A percentile compares a stretch with the other conserved stretches of the same genome.
Conservation (phyloP, 2,797 vertebrate genomes). For the Gymnothorax reevesii region DNA sequence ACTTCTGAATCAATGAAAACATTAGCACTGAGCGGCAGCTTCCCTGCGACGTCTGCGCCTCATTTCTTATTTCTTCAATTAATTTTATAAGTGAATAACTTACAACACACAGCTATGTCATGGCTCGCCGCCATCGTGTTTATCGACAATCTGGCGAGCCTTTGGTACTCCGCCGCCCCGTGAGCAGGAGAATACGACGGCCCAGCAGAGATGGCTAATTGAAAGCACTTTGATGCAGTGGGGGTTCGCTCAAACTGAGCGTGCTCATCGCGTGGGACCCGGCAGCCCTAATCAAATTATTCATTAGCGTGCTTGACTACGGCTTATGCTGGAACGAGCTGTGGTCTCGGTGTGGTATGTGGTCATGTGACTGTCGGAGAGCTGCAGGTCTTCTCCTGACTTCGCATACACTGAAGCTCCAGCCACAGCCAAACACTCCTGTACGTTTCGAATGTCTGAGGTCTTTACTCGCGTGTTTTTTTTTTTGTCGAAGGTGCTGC, state of each 20-base stretch:
- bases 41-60: not conserved
- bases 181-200: not conserved
- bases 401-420: not conserved
- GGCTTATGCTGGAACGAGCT: conserved; percentile 7
- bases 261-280: not conserved
- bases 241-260: not conserved
- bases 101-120: not conserved
- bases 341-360: not conserved
- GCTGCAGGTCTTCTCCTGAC: not conserved
- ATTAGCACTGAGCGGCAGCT: not conserved
- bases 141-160: not conserved
- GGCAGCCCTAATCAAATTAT: conserved; percentile 18
- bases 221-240: conserved; percentile 10
- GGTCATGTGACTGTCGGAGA: not conserved
- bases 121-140: not conserved
- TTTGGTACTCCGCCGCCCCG: not conserved
- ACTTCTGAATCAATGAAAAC: not conserved
- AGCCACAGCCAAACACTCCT: not conserved
- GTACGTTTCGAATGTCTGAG: not conserved
- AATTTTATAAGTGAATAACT: not conserved
- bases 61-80: not conserved
- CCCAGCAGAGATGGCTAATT: not conserved
- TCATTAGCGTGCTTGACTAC: not conserved
- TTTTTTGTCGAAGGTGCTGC: too few relatives aligned
- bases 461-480: not conserved